phyloP scores from a whole-genome alignment of 2,797 vertebrate species.

The Xenentodon cancila region DNA sequence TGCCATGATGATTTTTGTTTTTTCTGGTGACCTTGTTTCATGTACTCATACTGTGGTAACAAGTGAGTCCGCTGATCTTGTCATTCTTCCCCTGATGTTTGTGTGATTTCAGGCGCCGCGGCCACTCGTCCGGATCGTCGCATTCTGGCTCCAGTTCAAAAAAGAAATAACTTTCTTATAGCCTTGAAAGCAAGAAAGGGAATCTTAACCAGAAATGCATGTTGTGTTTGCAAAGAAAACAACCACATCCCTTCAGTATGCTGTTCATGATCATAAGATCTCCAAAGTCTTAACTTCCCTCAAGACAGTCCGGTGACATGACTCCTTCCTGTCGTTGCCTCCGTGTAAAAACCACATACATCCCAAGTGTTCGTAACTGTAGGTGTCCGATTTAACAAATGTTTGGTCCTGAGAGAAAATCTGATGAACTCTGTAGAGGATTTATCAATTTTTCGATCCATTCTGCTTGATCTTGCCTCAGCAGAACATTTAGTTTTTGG shows the following conservation, averaged over 20 bases:
- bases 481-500: slow-evolving; percentile 25
- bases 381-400: slow-evolving; percentile 59
- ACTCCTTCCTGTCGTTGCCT: slow-evolving; percentile 23
- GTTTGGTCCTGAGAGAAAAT: slow-evolving; percentile 48
- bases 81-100: slow-evolving; percentile 76
- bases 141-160: slow-evolving; percentile 98
- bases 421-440: slow-evolving; percentile 53
- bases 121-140: slow-evolving; percentile 95
- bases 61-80: slow-evolving; percentile 39
- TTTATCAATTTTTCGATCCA: slow-evolving; percentile 37
- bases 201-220: slow-evolving; percentile 88
- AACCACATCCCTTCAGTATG: slow-evolving; percentile 85
- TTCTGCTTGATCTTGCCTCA: slow-evolving; percentile 14
- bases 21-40: slow-evolving; percentile 43
- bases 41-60: slow-evolving; percentile 42
- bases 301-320: slow-evolving; percentile 70
- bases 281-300: slow-evolving; percentile 65
- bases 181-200: slow-evolving; percentile 70
- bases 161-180: slow-evolving; percentile 92
- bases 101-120: slow-evolving; percentile 89
- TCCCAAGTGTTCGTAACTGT: slow-evolving; percentile 58
- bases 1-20: slow-evolving; percentile 16
- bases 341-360: slow-evolving; percentile 42
- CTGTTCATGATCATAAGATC: slow-evolving; percentile 64
- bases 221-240: slow-evolving; percentile 84